phyloP scores from a whole-genome alignment of 2,797 vertebrate genomes.

The Sebastes hubbsi region DNA sequence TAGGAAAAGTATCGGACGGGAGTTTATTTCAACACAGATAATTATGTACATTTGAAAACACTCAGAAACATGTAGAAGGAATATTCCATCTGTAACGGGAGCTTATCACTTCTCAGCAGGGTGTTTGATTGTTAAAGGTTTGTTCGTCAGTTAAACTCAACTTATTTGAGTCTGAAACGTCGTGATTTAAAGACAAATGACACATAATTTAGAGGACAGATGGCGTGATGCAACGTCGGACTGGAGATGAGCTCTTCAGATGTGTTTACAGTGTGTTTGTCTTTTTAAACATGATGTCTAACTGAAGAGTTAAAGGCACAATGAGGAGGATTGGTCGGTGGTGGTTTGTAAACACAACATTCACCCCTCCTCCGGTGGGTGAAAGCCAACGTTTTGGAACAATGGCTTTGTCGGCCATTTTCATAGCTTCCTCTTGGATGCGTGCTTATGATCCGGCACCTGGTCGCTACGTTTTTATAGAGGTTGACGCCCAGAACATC shows the following conservation, averaged over 20 bases:
- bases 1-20: background rate
- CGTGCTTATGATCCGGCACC: background rate
- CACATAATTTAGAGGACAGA: background rate
- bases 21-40: constrained; percentile 42
- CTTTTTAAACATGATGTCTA: background rate
- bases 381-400: background rate
- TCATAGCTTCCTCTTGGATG: background rate
- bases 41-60: constrained; percentile 4
- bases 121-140: background rate
- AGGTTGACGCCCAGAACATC: background rate
- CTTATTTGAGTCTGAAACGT: background rate
- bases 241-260: background rate
- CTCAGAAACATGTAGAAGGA: background rate
- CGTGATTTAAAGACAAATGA: background rate
- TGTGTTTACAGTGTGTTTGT: background rate
- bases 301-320: background rate
- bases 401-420: background rate
- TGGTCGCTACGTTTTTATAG: background rate
- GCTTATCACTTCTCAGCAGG: background rate
- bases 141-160: background rate
- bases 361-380: no score
- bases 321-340: background rate
- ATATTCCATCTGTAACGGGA: background rate
- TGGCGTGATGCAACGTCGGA: background rate
- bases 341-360: no score